These are phyloP conservation scores for Liopterus haemorrhoidalis DNA, from an alignment of 2,888 invertebrate species.

Conservation along the genomic window DNA sequence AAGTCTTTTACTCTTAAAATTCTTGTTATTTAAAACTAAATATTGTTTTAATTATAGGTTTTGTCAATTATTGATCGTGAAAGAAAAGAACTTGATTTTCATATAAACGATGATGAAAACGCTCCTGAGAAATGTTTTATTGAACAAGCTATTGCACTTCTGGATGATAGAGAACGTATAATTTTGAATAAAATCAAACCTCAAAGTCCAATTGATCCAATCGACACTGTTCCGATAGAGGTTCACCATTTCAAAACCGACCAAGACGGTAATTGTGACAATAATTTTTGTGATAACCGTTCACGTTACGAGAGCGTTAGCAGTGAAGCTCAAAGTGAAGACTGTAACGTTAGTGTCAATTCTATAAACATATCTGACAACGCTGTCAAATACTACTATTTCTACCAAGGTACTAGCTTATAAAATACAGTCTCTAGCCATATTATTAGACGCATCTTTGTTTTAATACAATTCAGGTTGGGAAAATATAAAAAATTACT, in stretches of 20 bases:
- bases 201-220: slow-evolving; percentile 41
- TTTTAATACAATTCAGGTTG: slow-evolving; percentile 5
- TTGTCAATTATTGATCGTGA: slow-evolving; percentile 69
- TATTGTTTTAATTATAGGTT: slow-evolving; percentile 46
- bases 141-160: slow-evolving; percentile 70
- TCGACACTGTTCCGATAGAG: slow-evolving; percentile 34
- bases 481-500: slow-evolving; percentile 1
- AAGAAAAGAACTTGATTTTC: slow-evolving; percentile 57
- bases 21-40: slow-evolving; percentile 7
- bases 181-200: slow-evolving; percentile 32
- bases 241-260: slow-evolving; percentile 34
- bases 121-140: slow-evolving; percentile 81
- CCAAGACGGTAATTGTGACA: slow-evolving; percentile 41
- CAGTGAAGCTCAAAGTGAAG: slow-evolving; percentile 34
- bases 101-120: slow-evolving; percentile 59
- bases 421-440: too few species aligned
- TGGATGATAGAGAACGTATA: slow-evolving; percentile 51
- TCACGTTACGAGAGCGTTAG: slow-evolving; percentile 37
- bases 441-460: too few species aligned
- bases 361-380: slow-evolving; percentile 20
- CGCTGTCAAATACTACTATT: slow-evolving; percentile 61
- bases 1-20: slow-evolving; percentile 21
- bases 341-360: slow-evolving; percentile 25
- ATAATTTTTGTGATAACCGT: not conserved
- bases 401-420: slow-evolving; percentile 70